Conservation (phyloP, 2,113 vertebrate genomes). For the Amazona guildingii region DNA sequence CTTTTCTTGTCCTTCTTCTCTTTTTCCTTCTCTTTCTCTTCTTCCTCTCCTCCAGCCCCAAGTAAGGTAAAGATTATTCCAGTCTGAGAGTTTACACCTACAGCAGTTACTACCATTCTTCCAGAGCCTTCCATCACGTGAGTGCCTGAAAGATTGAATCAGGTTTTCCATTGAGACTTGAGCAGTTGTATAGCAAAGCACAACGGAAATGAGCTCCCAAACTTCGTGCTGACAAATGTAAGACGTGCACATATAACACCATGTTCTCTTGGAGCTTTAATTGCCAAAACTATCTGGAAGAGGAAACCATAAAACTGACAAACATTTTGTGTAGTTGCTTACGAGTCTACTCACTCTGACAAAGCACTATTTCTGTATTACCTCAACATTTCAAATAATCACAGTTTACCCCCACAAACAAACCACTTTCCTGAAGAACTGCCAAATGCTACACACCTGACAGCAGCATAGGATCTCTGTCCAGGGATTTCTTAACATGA, state of each 20-base stretch:
- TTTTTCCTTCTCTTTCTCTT: slow-evolving; percentile 93
- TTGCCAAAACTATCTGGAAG: neutral
- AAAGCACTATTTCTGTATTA: neutral
- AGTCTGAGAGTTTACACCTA: slow-evolving; percentile 98
- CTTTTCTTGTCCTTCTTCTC: slow-evolving; percentile 96
- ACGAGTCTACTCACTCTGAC: neutral
- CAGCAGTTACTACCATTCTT: slow-evolving; percentile 97
- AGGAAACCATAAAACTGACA: neutral
- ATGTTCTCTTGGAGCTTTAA: neutral
- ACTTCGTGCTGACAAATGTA: rapidly evolving
- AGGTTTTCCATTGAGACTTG: neutral
- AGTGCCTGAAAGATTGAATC: slow-evolving; percentile 80
- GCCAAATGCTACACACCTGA: slow-evolving; percentile 80
- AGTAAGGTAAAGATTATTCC: slow-evolving; percentile 99
- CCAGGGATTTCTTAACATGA: slow-evolving; percentile 92
- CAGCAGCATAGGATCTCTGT: slow-evolving; percentile 94
- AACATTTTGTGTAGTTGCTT: neutral
- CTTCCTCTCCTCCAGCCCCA: slow-evolving; percentile 81
- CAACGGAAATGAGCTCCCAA: neutral
- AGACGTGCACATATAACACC: neutral
- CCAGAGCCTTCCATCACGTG: slow-evolving; percentile 99
- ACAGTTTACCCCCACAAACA: neutral
- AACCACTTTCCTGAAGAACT: neutral
- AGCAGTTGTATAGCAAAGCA: neutral
- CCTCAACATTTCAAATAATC: neutral